Evolutionary conservation across 2,113 vertebrate genomes (phyloP).

Genomic region (Rissa tridactyla): DNA sequence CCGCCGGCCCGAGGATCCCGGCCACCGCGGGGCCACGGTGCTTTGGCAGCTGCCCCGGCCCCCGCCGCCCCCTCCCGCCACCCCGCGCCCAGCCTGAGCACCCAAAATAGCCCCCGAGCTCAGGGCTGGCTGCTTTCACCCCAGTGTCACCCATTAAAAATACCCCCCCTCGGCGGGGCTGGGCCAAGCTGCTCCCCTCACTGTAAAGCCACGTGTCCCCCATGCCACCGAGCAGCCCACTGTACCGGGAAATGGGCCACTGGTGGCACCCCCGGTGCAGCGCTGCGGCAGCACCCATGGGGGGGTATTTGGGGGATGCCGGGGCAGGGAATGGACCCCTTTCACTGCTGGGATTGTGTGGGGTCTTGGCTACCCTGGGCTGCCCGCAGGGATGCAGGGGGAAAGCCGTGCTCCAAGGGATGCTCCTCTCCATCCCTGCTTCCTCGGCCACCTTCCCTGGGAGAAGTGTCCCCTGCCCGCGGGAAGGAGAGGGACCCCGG

Average conservation of each 20-base stretch:
- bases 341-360: neutral
- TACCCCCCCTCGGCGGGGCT: neutral
- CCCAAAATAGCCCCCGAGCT: conserved; percentile 66
- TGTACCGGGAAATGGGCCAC: neutral
- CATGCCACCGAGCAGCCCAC: neutral
- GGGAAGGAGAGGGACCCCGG: neutral
- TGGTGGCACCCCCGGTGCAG: fast-evolving
- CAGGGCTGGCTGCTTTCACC: conserved; percentile 1
- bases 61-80: neutral
- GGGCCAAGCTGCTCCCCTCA: neutral
- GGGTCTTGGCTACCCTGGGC: fast-evolving
- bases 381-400: neutral
- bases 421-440: neutral
- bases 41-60: neutral
- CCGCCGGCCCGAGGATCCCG: neutral
- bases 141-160: conserved; percentile 48
- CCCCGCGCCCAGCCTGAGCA: neutral
- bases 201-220: conserved; percentile 13
- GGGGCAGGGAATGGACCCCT: neutral
- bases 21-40: neutral
- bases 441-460: fast-evolving
- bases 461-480: neutral
- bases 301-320: neutral
- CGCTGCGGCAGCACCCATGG: fast-evolving
- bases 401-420: neutral